These are phyloP conservation scores for Penaeus vannamei DNA, from an alignment of 1,140 invertebrate genomes.

Conservation along the genomic window DNA sequence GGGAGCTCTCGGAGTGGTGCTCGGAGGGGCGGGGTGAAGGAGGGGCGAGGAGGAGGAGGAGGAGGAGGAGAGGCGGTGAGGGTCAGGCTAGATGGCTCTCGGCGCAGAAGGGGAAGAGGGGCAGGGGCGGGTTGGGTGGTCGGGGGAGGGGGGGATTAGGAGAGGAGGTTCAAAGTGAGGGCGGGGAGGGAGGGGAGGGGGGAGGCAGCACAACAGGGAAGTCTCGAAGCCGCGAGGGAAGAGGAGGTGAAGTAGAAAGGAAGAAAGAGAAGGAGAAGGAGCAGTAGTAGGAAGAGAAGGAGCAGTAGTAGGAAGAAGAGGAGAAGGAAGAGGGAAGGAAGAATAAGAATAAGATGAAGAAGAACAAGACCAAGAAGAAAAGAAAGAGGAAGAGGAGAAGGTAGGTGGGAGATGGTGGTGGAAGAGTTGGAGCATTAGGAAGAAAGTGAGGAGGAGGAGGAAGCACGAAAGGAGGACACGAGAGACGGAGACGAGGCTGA, in stretches of 20 bases:
- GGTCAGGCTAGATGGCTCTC: too few relatives aligned
- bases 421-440: background rate
- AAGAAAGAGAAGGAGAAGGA: background rate
- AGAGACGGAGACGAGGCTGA: too few relatives aligned
- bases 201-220: background rate
- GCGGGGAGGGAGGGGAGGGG: background rate
- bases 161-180: background rate
- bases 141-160: background rate
- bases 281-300: background rate
- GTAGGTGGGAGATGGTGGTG: background rate
- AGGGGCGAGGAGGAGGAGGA: too few relatives aligned
- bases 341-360: background rate
- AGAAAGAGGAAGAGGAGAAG: background rate
- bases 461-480: too few relatives aligned
- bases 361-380: background rate
- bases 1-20: too few relatives aligned
- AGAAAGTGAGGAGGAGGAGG: background rate
- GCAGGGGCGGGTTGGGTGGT: too few relatives aligned
- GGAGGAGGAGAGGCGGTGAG: too few relatives aligned
- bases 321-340: background rate
- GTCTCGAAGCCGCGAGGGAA: constrained; percentile 5
- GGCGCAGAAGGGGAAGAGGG: too few relatives aligned
- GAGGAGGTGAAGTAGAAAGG: background rate
- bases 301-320: background rate
- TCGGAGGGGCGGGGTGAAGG: too few relatives aligned